Base-by-base conservation (phyloP, 2,113 vertebrate species). In the Aegypius monachus region DNA sequence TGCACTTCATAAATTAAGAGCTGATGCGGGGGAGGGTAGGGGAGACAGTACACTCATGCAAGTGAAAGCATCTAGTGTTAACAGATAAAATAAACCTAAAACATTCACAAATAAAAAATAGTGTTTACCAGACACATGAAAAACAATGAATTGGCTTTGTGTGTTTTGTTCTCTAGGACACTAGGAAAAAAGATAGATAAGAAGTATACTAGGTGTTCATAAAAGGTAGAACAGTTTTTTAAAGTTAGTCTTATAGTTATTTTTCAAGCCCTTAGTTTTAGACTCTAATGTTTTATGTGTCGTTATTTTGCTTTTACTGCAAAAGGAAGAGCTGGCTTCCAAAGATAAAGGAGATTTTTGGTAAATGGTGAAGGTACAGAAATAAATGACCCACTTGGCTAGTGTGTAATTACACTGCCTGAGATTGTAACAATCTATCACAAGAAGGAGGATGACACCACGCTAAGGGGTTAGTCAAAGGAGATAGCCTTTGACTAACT, bases 401-500 rank as follows among this genome's bases (percentile, higher is more conserved):
- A 96, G 95, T 99, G 99, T 99, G 99, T 99, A 99, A 99, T 99
- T 99, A 99, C 99, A 99, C 98, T 98, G 98, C 98, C 98, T 98
- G 98, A 98, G 99, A 99, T 99, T 99, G 98, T 99, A 99, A 98
- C 99, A 98, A 99, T 99, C 99, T 99, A 99, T 99, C 99, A 99
- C 98, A 93, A 93, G 98, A 93, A 97, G 97, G 98, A 98, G 98
- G 98, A 98, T 99, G 99, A 99, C 99, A 99, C 97, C 93, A 98
- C 95, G 95, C 98, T 99, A 98, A 99, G 98, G 99, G 99, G 99
- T 99, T 99, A 99, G 99, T 99, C 99, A 99, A 99, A 99, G 99
- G 99, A 99, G 99, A 99, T 99, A 99, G 99, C 99, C 99, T 99
- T 98, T 99, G 99, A 99, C 99, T 99, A 99, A 99, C 99, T 99